A percentile compares a stretch with the other conserved stretches of the same genome.
phyloP scores from a whole-genome alignment of 2,113 vertebrate species.

The Leucosticte australis region DNA sequence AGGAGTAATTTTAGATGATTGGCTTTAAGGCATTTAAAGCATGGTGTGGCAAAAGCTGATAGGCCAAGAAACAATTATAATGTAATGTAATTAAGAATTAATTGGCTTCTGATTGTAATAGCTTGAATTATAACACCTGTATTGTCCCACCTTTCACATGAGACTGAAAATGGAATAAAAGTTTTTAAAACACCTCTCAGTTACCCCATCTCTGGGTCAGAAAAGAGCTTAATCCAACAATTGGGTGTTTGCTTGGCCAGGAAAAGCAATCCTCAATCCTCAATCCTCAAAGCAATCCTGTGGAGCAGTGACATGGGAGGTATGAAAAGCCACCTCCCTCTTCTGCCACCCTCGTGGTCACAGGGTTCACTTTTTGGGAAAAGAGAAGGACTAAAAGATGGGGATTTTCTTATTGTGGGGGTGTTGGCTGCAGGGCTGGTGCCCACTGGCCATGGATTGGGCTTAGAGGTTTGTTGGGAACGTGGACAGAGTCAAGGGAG shows the following conservation, averaged over 20 bases:
- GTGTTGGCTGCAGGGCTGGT: neutral
- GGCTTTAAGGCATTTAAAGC: neutral
- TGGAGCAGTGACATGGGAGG: neutral
- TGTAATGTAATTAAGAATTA: neutral
- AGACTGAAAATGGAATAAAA: neutral
- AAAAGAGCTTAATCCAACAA: neutral
- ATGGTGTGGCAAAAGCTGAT: neutral
- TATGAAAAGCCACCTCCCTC: neutral
- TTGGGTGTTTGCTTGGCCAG: neutral
- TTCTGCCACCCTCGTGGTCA: rapidly evolving
- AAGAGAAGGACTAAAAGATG: neutral
- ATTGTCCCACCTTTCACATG: neutral
- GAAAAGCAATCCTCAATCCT: neutral
- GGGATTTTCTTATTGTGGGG: too few relatives aligned
- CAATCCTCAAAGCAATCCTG: too few relatives aligned
- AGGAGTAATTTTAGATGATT: neutral
- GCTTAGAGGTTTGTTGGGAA: neutral
- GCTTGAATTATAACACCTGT: neutral
- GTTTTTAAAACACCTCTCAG: neutral
- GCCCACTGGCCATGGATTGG: neutral
- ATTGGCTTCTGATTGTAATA: neutral
- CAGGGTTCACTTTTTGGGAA: neutral
- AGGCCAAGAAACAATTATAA: neutral
- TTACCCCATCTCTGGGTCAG: neutral
- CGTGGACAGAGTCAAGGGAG: neutral